These are phyloP conservation scores for Agapornis canus DNA, from an alignment of 2,797 vertebrate genomes.

Conservation along the genomic window DNA sequence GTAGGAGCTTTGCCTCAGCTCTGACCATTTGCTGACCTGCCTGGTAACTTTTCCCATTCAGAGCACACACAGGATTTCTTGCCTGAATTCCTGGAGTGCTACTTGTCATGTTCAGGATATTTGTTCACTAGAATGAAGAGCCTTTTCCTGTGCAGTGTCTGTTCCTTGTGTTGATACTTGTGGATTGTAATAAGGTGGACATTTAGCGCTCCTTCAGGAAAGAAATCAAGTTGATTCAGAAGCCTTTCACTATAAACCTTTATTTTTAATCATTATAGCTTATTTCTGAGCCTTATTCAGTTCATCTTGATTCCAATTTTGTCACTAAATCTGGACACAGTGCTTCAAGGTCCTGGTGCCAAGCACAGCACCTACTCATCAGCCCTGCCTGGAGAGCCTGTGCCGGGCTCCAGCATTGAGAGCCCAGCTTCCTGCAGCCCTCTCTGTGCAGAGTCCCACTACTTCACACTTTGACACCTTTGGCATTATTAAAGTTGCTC, in stretches of 20 bases:
- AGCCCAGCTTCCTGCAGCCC: not conserved
- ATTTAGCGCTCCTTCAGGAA: not conserved
- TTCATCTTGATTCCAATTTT: not conserved
- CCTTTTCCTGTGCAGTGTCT: not conserved
- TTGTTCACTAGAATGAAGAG: not conserved
- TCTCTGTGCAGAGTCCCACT: not conserved
- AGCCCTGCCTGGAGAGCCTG: not conserved
- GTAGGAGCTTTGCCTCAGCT: not conserved
- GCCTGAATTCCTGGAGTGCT: not conserved
- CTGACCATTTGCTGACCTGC: not conserved
- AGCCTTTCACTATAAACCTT: not conserved
- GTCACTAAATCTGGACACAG: not conserved
- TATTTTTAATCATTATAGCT: not conserved
- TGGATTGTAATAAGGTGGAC: not conserved
- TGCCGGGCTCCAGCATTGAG: rapidly evolving
- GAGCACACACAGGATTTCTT: not conserved
- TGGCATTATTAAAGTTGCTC: not conserved
- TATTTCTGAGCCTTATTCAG: not conserved
- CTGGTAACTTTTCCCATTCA: not conserved
- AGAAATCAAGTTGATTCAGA: not conserved
- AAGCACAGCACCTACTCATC: not conserved
- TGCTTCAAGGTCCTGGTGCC: not conserved
- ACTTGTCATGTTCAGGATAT: not conserved
- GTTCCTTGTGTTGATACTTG: not conserved
- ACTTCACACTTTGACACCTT: not conserved